Percentiles rank a stretch among this genome's conserved stretches.
Evolutionary conservation across 2,113 vertebrate species (phyloP).

Genomic region (Hucho hucho): DNA sequence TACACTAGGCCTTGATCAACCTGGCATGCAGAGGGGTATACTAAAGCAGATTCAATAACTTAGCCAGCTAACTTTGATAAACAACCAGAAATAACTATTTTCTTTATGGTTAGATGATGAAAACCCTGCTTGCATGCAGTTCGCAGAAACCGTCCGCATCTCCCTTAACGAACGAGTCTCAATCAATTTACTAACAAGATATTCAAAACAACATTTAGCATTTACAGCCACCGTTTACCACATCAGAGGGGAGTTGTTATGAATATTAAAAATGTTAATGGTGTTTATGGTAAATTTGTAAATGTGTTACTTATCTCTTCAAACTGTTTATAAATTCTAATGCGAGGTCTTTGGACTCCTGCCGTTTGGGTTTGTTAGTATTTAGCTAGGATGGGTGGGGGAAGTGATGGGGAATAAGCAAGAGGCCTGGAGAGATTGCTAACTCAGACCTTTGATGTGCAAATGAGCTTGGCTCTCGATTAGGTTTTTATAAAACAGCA

Average conservation of each 20-base stretch:
- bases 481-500: constrained; percentile 42
- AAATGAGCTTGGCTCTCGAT: constrained; percentile 69
- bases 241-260: constrained; percentile 66
- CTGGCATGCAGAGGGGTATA: no score
- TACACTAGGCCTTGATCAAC: no score
- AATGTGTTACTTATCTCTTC: constrained; percentile 63
- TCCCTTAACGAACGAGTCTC: constrained; percentile 62
- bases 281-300: constrained; percentile 66
- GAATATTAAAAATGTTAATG: constrained; percentile 77
- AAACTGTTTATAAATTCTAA: constrained; percentile 77
- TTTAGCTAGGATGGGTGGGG: constrained; percentile 65
- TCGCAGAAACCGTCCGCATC: constrained; percentile 8
- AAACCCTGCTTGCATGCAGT: no score
- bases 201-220: constrained; percentile 51
- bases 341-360: constrained; percentile 65
- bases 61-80: no score
- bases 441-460: constrained; percentile 72
- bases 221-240: constrained; percentile 56
- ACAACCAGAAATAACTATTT: no score
- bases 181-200: constrained; percentile 68
- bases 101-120: no score
- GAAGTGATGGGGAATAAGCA: constrained; percentile 66
- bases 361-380: constrained; percentile 64
- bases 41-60: no score
- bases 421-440: constrained; percentile 67